Evolutionary conservation across 2,888 invertebrate genomes (phyloP).

Genomic region (Spatulosminthurus flaviceps): DNA sequence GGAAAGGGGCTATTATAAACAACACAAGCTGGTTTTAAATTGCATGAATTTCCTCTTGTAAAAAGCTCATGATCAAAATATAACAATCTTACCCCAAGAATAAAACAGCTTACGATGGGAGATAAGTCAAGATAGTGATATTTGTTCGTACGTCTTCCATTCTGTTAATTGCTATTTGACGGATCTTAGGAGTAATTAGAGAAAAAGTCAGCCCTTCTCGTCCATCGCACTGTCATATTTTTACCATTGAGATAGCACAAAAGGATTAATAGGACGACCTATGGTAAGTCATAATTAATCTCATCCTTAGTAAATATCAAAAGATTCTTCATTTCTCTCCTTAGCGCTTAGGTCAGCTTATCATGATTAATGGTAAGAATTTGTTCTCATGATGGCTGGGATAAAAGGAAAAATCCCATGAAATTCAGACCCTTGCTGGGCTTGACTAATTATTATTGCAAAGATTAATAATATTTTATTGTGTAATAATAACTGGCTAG

Average conservation of each 20-base stretch:
- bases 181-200: neutral
- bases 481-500: too few relatives aligned
- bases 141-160: neutral
- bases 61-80: neutral
- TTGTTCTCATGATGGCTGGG: neutral
- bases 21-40: conserved; percentile 18
- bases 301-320: neutral
- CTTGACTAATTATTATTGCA: too few relatives aligned
- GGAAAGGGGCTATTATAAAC: neutral
- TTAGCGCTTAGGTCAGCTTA: neutral
- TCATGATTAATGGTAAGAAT: conserved; percentile 10
- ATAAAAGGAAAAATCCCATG: neutral
- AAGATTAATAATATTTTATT: too few relatives aligned
- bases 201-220: too few relatives aligned
- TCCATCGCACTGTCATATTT: neutral
- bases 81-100: neutral
- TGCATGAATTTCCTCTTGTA: neutral
- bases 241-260: neutral
- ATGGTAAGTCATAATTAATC: neutral
- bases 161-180: neutral
- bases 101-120: neutral
- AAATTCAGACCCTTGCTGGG: neutral
- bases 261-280: conserved; percentile 5
- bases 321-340: neutral
- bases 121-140: neutral